Conservation (phyloP, 1,140 invertebrate genomes). For the Drosophila tsacasi region DNA sequence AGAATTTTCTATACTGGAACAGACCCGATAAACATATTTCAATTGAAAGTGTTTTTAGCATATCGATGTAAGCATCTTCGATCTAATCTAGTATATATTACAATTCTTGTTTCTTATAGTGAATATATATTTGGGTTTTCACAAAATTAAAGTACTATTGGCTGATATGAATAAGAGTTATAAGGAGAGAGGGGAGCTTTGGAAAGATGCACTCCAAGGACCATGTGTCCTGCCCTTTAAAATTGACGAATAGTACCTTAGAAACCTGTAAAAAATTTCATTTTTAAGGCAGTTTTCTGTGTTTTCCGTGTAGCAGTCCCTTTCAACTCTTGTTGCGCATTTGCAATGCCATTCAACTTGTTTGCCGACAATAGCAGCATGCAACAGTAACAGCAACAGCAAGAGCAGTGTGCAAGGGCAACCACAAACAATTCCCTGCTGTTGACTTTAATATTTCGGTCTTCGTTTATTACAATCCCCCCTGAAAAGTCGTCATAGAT, state of each 20-base stretch:
- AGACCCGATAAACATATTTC: no score
- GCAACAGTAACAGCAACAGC: slow-evolving; percentile 29
- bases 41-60: no score
- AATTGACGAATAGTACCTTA: not conserved
- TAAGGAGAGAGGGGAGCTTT: no score
- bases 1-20: no score
- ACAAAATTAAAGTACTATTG: no score
- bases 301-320: slow-evolving; percentile 1
- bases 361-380: slow-evolving; percentile 40
- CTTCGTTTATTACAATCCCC: slow-evolving; percentile 44
- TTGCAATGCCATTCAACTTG: slow-evolving; percentile 80
- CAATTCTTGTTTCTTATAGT: no score
- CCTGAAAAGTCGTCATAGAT: slow-evolving; percentile 40
- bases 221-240: not conserved
- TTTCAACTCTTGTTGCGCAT: slow-evolving; percentile 58
- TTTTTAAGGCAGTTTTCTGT: not conserved
- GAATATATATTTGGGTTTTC: no score
- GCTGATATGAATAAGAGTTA: no score
- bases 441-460: slow-evolving; percentile 76
- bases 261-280: no score
- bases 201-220: not conserved
- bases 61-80: no score
- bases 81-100: no score
- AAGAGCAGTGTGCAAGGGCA: slow-evolving; percentile 15
- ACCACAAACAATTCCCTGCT: slow-evolving; percentile 53